Evolutionary conservation across 2,113 vertebrate genomes (phyloP).

Genomic region (Crotalus helleri): DNA sequence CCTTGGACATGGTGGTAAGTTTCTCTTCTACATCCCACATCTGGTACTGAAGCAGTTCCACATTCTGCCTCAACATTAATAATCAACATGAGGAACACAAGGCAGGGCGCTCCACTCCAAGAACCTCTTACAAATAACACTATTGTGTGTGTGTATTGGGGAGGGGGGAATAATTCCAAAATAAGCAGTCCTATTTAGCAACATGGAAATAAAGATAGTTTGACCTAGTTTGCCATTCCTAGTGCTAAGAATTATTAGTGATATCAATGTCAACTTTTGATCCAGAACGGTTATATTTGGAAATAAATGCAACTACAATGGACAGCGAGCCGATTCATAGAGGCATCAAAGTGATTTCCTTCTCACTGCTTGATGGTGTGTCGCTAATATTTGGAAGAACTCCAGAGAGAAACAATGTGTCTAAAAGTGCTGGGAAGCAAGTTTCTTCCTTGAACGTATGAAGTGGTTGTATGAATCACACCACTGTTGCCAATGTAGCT

Average conservation of each 20-base stretch:
- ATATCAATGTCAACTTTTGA: background rate
- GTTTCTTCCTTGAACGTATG: background rate
- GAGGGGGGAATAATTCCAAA: background rate
- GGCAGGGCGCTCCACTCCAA: background rate
- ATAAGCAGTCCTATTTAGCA: background rate
- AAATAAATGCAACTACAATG: background rate
- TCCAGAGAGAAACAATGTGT: background rate
- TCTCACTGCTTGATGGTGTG: background rate
- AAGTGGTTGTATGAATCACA: background rate
- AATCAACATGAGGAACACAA: constrained; percentile 7
- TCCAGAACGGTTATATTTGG: background rate
- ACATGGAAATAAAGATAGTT: background rate
- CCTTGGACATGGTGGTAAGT: constrained; percentile 24
- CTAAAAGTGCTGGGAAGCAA: background rate
- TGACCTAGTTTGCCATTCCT: background rate
- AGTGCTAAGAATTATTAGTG: background rate
- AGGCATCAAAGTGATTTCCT: background rate
- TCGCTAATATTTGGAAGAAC: background rate
- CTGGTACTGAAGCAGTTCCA: constrained; percentile 25
- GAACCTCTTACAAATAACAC: background rate
- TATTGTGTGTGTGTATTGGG: background rate
- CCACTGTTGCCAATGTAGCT: background rate
- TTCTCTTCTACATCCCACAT: background rate
- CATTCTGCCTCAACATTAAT: background rate
- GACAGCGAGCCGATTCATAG: background rate